Percentiles rank a stretch among this genome's conserved stretches.
Evolutionary conservation across 2,888 invertebrate genomes (phyloP).

Genomic region (Syrphus vitripennis): DNA sequence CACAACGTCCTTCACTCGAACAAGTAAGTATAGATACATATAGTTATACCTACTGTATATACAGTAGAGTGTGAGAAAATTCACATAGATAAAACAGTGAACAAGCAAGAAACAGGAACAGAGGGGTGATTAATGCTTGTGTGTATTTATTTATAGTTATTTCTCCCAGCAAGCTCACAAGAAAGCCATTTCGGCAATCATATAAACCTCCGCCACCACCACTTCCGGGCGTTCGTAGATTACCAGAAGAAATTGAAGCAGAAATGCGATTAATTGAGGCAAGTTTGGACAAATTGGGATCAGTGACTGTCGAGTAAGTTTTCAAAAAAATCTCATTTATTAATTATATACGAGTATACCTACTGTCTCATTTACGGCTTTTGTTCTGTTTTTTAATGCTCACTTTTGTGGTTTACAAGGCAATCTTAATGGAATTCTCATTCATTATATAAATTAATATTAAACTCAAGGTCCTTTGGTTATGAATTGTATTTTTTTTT

Average conservation of each 20-base stretch:
- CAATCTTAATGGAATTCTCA: neutral
- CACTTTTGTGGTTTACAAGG: neutral
- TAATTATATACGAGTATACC: neutral
- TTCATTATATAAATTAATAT: neutral
- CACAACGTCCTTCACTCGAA: constrained; percentile 78
- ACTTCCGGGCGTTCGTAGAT: constrained; percentile 85
- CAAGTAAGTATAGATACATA: constrained; percentile 73
- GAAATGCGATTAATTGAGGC: constrained; percentile 88
- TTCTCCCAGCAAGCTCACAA: constrained; percentile 82
- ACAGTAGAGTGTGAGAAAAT: neutral
- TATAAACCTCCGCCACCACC: constrained; percentile 87
- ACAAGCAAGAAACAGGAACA: neutral
- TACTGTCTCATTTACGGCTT: neutral
- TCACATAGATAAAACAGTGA: neutral
- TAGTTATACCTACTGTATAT: too few relatives aligned
- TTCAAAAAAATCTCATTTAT: neutral
- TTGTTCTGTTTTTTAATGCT: neutral
- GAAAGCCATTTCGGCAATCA: constrained; percentile 85
- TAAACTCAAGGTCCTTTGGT: neutral
- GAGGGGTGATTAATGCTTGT: constrained; percentile 27
- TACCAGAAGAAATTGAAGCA: constrained; percentile 91
- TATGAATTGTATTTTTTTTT: neutral
- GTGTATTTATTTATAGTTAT: constrained; percentile 73
- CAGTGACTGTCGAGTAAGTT: constrained; percentile 87
- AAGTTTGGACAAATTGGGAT: constrained; percentile 87